A percentile compares a stretch with the other conserved stretches of the same genome.
These are phyloP conservation scores for Cheumatopsyche charites DNA, from an alignment of 1,140 invertebrate species.

Conservation along the genomic window DNA sequence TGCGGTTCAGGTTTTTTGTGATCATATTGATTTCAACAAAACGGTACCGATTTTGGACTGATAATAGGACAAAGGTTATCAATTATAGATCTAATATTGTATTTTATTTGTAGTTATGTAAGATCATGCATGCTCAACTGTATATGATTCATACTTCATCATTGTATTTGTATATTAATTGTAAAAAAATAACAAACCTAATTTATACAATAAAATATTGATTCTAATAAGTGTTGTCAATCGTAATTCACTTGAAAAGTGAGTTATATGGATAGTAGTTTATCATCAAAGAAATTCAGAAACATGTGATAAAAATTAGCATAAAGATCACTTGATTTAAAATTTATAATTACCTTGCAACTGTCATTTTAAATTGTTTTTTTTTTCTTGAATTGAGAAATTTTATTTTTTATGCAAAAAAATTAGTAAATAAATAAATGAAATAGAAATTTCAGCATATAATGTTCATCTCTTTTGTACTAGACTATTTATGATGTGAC, in stretches of 20 bases:
- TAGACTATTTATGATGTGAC: no score
- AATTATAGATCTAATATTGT: conserved; percentile 29
- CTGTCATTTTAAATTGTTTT: no score
- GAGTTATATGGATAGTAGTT: not conserved
- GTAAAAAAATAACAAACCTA: not conserved
- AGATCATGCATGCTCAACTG: not conserved
- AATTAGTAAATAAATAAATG: no score
- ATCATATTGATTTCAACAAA: conserved; percentile 35
- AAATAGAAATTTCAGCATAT: no score
- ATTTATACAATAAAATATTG: not conserved
- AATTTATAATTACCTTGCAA: no score
- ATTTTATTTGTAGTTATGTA: conserved; percentile 29
- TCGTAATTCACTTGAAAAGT: no score
- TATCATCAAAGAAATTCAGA: not conserved
- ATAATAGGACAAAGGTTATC: conserved; percentile 13
- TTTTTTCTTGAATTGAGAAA: no score
- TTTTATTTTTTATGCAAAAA: no score
- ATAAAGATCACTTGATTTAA: no score
- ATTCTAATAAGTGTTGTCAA: not conserved
- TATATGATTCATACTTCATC: not conserved
- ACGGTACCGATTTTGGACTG: conserved; percentile 31
- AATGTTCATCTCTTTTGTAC: no score
- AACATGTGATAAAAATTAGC: no score
- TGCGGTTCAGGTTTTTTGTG: conserved; percentile 27
- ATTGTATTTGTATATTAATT: not conserved